Evolutionary conservation across 2,797 vertebrate genomes (phyloP).

Genomic region (Ctenopoma kingsleyae): DNA sequence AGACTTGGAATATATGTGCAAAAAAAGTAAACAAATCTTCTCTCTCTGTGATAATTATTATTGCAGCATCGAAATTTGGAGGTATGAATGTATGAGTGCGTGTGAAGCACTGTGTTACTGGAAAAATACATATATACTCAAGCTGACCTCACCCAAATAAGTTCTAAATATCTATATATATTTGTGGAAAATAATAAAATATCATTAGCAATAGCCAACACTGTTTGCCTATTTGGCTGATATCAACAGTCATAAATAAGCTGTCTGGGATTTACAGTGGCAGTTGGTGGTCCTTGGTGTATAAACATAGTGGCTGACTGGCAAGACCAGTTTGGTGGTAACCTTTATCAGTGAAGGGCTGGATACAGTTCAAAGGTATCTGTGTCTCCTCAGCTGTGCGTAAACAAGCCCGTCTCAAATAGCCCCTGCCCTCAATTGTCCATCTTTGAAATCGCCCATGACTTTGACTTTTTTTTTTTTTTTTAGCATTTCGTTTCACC

Average conservation of each 20-base stretch:
- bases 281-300: slow-evolving; percentile 30
- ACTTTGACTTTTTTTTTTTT: neutral
- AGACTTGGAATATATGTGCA: neutral
- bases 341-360: slow-evolving; percentile 68
- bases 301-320: slow-evolving; percentile 42
- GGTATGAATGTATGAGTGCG: slow-evolving; percentile 4
- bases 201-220: neutral
- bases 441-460: slow-evolving; percentile 22
- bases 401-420: slow-evolving; percentile 60
- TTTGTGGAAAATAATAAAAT: neutral
- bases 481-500: neutral
- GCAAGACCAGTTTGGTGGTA: slow-evolving; percentile 43
- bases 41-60: slow-evolving; percentile 4
- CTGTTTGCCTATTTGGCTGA: slow-evolving; percentile 5
- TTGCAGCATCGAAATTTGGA: neutral
- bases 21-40: slow-evolving; percentile 4
- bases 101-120: slow-evolving; percentile 1
- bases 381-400: slow-evolving; percentile 60
- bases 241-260: slow-evolving; percentile 31
- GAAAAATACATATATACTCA: neutral
- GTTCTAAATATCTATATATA: neutral
- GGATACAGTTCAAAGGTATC: slow-evolving; percentile 63
- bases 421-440: slow-evolving; percentile 45
- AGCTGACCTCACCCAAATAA: neutral
- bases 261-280: slow-evolving; percentile 10